phyloP scores from a whole-genome alignment of 2,888 invertebrate species.

The Amblyteles armatorius region DNA sequence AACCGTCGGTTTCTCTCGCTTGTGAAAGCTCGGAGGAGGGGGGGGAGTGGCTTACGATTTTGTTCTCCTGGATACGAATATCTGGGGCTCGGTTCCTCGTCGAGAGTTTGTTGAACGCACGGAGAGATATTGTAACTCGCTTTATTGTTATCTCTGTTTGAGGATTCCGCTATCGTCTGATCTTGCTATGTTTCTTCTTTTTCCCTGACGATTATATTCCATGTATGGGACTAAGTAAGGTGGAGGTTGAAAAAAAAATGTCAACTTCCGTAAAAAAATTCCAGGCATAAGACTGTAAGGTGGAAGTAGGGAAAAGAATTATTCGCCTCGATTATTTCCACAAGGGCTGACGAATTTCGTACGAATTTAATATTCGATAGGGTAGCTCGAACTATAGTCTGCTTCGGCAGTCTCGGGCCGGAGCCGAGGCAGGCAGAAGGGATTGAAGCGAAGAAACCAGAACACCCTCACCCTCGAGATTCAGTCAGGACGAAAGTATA shows the following conservation, averaged over 20 bases:
- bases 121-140: conserved; percentile 4
- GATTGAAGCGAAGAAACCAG: conserved; percentile 42
- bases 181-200: background rate
- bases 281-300: no score
- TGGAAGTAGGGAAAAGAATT: background rate
- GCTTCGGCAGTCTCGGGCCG: conserved; percentile 15
- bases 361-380: conserved; percentile 10
- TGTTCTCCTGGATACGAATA: conserved; percentile 4
- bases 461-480: conserved; percentile 53
- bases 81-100: background rate
- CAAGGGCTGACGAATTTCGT: conserved; percentile 6
- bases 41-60: background rate
- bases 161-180: conserved; percentile 35
- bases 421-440: conserved; percentile 3
- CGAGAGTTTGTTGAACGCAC: conserved; percentile 12
- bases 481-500: conserved; percentile 57
- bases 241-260: background rate
- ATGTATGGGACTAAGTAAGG: background rate
- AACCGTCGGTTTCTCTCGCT: background rate
- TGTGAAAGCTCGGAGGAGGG: background rate
- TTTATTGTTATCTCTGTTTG: conserved; percentile 49
- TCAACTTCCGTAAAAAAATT: no score
- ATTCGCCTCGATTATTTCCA: background rate
- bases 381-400: conserved; percentile 2
- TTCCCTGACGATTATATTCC: background rate